Evolutionary conservation across 2,113 vertebrate genomes (phyloP).

Genomic region (Eulacestoma nigropectus): DNA sequence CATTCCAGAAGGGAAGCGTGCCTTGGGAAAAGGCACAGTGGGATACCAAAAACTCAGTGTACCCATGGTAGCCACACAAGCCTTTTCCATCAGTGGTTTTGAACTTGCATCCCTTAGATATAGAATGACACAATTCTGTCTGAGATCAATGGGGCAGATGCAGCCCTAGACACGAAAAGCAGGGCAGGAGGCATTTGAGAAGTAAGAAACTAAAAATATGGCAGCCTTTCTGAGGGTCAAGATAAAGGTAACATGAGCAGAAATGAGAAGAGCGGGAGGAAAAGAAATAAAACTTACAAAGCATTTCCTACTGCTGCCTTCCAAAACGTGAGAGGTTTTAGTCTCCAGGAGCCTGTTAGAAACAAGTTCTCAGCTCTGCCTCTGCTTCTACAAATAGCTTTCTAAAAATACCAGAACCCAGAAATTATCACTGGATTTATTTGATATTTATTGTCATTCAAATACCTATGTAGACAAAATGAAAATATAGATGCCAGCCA

Average conservation of each 20-base stretch:
- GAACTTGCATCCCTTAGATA: neutral
- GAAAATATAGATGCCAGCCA: neutral
- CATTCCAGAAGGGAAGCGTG: neutral
- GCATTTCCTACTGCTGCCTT: neutral
- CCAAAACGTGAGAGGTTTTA: neutral
- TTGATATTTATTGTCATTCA: constrained; percentile 6
- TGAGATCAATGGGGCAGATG: neutral
- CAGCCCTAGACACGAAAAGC: neutral
- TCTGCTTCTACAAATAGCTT: constrained; percentile 31
- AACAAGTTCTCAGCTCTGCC: neutral
- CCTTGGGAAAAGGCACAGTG: neutral
- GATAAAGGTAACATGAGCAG: neutral
- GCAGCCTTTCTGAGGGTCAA: neutral
- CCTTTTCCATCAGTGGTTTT: neutral
- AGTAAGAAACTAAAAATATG: neutral
- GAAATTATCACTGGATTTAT: neutral
- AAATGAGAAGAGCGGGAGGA: neutral
- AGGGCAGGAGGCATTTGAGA: neutral
- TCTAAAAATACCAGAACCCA: constrained; percentile 15
- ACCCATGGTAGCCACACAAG: neutral
- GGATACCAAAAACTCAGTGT: neutral
- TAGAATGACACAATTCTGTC: neutral
- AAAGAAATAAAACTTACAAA: neutral
- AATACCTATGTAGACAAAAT: neutral
- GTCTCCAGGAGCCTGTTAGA: neutral